Conservation (phyloP, 2,797 vertebrate genomes). For the Ctenosaura bakeri region DNA sequence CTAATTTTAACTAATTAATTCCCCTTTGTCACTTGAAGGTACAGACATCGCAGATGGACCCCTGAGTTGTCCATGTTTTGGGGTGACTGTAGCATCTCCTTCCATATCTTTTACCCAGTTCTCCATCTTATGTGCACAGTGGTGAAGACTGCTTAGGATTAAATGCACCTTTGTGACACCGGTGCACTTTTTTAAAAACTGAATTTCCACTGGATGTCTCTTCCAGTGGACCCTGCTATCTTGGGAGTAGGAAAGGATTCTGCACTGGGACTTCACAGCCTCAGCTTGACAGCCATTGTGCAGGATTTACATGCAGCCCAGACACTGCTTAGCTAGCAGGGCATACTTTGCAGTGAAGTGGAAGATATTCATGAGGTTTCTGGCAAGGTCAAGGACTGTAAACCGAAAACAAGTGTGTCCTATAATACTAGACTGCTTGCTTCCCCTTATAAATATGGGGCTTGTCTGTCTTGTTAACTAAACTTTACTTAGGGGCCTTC, state of each 20-base stretch:
- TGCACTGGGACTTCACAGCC: no score
- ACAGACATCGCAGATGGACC: no score
- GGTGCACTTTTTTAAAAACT: no score
- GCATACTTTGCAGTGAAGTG: neutral
- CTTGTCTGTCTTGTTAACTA: neutral
- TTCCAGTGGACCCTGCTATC: neutral
- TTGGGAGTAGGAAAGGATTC: neutral
- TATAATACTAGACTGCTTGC: neutral
- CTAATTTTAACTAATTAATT: no score
- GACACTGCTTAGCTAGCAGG: no score
- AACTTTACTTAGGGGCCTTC: neutral
- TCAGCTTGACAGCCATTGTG: no score
- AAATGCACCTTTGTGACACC: neutral
- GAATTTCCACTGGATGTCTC: neutral
- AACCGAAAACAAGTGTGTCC: neutral
- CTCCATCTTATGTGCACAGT: neutral
- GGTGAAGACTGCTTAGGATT: neutral
- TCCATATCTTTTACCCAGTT: neutral
- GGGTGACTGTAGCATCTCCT: neutral
- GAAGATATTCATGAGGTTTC: neutral
- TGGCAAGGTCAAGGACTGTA: neutral
- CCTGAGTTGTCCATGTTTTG: no score
- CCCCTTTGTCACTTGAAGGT: no score
- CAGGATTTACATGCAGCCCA: neutral
- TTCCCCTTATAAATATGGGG: neutral